These are phyloP conservation scores for Nymphicus hollandicus DNA, from an alignment of 2,113 vertebrate genomes.

Conservation along the genomic window DNA sequence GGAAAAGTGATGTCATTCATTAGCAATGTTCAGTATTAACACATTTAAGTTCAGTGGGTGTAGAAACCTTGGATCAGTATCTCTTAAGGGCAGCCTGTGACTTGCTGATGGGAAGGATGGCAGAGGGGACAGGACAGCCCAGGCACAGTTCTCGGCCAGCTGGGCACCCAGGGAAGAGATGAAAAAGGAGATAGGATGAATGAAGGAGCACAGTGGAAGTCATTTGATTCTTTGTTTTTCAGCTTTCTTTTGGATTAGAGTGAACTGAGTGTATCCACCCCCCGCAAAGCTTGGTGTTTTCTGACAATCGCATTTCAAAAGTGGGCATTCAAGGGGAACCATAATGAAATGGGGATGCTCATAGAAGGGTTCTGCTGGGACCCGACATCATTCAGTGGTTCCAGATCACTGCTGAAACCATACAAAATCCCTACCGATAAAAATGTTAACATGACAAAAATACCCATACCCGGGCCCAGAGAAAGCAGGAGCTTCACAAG, in stretches of 20 bases:
- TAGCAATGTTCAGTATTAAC: background rate
- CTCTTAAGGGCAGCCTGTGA: background rate
- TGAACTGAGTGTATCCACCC: background rate
- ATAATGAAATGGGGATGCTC: background rate
- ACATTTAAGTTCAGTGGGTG: background rate
- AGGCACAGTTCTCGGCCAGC: accelerated
- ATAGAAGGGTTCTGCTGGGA: background rate
- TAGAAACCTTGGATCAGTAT: background rate
- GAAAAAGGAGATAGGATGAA: background rate
- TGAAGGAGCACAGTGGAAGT: background rate
- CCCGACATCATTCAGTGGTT: background rate
- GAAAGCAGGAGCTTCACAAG: background rate
- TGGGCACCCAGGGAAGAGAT: background rate
- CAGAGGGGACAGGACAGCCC: accelerated
- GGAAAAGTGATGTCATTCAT: background rate
- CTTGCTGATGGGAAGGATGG: background rate
- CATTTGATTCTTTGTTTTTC: background rate
- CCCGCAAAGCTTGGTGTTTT: background rate
- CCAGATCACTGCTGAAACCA: background rate
- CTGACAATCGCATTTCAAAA: background rate
- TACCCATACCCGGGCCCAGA: background rate
- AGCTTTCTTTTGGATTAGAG: background rate
- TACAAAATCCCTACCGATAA: background rate
- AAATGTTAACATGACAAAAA: background rate
- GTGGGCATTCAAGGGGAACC: background rate